Evolutionary conservation across 2,113 vertebrate genomes (phyloP).

Genomic region (Channa maculata): DNA sequence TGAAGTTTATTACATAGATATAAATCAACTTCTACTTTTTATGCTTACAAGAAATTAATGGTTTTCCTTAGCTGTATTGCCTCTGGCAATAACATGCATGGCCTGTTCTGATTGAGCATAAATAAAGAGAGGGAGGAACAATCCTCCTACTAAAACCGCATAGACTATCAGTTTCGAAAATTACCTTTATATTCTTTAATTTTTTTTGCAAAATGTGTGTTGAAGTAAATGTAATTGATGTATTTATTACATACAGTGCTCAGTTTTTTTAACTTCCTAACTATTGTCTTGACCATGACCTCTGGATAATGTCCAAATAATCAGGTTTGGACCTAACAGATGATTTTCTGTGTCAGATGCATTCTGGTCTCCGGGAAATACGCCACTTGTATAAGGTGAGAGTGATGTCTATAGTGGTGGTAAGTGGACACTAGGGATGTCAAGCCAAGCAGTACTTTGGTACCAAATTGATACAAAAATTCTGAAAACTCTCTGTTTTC

Average conservation of each 20-base stretch:
- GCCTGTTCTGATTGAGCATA: neutral
- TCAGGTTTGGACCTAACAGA: too few relatives aligned
- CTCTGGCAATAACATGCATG: conserved; percentile 12
- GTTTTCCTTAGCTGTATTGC: conserved; percentile 17
- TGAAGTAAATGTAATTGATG: conserved; percentile 17
- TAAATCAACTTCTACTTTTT: conserved; percentile 34
- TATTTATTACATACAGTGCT: neutral
- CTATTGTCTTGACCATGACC: too few relatives aligned
- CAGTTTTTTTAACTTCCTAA: neutral
- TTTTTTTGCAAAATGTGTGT: conserved; percentile 12
- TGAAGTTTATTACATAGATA: conserved; percentile 28
- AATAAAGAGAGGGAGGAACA: conserved; percentile 20
- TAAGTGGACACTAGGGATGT: too few relatives aligned
- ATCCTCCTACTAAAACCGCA: conserved; percentile 1
- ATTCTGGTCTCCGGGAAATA: too few relatives aligned
- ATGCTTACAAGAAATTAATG: conserved; percentile 1
- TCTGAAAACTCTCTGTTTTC: too few relatives aligned
- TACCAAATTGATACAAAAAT: too few relatives aligned
- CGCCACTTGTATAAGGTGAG: too few relatives aligned
- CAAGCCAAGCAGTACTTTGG: too few relatives aligned
- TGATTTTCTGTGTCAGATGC: too few relatives aligned
- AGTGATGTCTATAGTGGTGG: too few relatives aligned
- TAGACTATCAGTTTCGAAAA: conserved; percentile 33
- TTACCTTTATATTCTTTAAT: conserved; percentile 4
- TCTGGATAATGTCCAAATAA: too few relatives aligned